These are phyloP conservation scores for Meghimatium bilineatum DNA, from an alignment of 2,888 invertebrate genomes.

Conservation along the genomic window DNA sequence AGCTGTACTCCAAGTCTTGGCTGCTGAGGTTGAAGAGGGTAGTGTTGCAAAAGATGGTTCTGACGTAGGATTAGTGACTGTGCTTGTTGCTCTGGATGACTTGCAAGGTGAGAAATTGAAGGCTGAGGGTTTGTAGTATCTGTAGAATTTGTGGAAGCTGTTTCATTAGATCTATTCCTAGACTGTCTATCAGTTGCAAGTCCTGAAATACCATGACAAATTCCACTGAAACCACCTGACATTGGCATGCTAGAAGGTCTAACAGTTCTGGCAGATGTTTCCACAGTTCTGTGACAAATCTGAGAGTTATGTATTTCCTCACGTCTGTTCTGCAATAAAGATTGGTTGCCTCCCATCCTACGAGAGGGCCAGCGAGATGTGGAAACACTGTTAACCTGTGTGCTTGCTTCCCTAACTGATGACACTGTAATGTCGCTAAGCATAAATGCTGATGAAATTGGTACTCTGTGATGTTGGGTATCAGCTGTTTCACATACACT, in stretches of 20 bases:
- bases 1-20: slow-evolving; percentile 38
- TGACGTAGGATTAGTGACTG: slow-evolving; percentile 22
- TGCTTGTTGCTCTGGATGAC: slow-evolving; percentile 4
- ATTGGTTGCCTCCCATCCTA: slow-evolving; percentile 32
- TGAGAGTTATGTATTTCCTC: slow-evolving; percentile 32
- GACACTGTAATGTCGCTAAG: neutral
- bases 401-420: slow-evolving; percentile 33
- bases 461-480: neutral
- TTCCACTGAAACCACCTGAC: slow-evolving; percentile 6
- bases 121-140: neutral
- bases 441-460: neutral
- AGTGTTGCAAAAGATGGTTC: slow-evolving; percentile 28
- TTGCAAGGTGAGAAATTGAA: slow-evolving; percentile 19
- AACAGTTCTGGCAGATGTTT: neutral
- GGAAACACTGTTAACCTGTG: slow-evolving; percentile 19
- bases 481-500: neutral
- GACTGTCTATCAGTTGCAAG: neutral
- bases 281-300: neutral
- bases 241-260: slow-evolving; percentile 37
- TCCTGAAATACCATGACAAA: slow-evolving; percentile 15
- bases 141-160: neutral
- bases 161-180: neutral
- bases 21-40: slow-evolving; percentile 41
- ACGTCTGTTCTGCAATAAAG: slow-evolving; percentile 26
- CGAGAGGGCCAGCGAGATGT: slow-evolving; percentile 33